phyloP scores from a whole-genome alignment of 2,797 vertebrate species.

The Hoplostethus mediterraneus region DNA sequence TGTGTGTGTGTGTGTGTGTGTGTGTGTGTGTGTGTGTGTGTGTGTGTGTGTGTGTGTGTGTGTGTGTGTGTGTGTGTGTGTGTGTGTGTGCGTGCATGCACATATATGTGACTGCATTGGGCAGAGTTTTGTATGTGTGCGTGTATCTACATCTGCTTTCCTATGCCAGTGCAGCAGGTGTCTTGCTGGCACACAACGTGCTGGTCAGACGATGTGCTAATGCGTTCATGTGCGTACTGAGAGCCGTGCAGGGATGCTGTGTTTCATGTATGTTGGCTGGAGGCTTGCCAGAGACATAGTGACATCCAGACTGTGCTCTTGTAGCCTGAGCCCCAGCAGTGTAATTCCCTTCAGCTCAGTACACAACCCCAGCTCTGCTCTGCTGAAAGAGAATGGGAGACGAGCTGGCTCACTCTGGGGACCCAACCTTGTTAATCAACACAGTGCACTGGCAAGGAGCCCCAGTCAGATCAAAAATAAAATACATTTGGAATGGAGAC shows the following conservation, averaged over 20 bases:
- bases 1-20: conserved; percentile 32
- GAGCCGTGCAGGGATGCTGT: conserved; percentile 47
- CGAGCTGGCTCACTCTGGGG: conserved; percentile 78
- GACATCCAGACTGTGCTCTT: conserved; percentile 68
- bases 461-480: conserved; percentile 85
- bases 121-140: not conserved
- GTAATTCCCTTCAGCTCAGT: conserved; percentile 64
- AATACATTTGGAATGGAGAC: conserved; percentile 76
- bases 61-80: conserved; percentile 28
- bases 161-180: conserved; percentile 5
- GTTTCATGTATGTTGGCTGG: conserved; percentile 57
- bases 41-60: not conserved
- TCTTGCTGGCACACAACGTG: conserved; percentile 30
- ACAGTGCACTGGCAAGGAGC: conserved; percentile 81
- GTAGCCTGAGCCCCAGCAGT: conserved; percentile 60
- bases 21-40: conserved; percentile 26
- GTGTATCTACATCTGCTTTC: not conserved
- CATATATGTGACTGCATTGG: conserved; percentile 19
- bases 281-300: conserved; percentile 59
- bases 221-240: conserved; percentile 44
- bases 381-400: conserved; percentile 88
- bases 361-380: conserved; percentile 56
- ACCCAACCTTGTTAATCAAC: conserved; percentile 87
- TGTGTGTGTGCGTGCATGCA: conserved; percentile 13
- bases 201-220: conserved; percentile 37